Evolutionary conservation across 2,113 vertebrate species (phyloP).

Genomic region (Passer domesticus): DNA sequence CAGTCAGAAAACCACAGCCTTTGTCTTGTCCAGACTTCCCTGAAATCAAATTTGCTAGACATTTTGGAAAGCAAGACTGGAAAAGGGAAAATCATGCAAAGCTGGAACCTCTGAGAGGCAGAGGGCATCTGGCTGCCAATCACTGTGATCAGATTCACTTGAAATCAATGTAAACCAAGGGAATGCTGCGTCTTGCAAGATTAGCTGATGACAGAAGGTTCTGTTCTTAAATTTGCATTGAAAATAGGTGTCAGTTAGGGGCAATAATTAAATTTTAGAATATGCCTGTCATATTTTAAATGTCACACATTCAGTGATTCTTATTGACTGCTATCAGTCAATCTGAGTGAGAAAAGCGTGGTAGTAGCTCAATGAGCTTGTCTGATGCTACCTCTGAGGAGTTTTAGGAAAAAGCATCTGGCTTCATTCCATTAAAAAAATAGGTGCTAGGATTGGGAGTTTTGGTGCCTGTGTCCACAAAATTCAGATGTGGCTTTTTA

Average conservation of each 20-base stretch:
- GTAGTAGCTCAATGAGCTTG: not conserved
- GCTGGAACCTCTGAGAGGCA: not conserved
- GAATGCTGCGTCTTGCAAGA: conserved; percentile 28
- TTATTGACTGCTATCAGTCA: conserved; percentile 11
- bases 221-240: conserved; percentile 61
- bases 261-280: conserved; percentile 49
- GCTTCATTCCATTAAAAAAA: not conserved
- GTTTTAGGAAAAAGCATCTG: not conserved
- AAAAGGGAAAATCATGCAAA: conserved; percentile 12
- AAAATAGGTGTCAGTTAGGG: conserved; percentile 49
- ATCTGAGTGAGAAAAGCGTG: not conserved
- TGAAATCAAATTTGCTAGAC: not conserved
- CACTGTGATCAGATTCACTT: not conserved
- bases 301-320: conserved; percentile 10
- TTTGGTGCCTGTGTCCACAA: not conserved
- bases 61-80: not conserved
- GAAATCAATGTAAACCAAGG: conserved; percentile 13
- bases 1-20: not conserved
- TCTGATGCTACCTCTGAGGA: not conserved
- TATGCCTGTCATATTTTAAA: conserved; percentile 52
- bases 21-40: not conserved
- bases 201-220: conserved; percentile 52
- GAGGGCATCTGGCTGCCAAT: conserved; percentile 44
- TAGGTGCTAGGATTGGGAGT: not conserved
- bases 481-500: not conserved